Conservation (phyloP, 1,140 invertebrate genomes). For the Heliothis subflexa region DNA sequence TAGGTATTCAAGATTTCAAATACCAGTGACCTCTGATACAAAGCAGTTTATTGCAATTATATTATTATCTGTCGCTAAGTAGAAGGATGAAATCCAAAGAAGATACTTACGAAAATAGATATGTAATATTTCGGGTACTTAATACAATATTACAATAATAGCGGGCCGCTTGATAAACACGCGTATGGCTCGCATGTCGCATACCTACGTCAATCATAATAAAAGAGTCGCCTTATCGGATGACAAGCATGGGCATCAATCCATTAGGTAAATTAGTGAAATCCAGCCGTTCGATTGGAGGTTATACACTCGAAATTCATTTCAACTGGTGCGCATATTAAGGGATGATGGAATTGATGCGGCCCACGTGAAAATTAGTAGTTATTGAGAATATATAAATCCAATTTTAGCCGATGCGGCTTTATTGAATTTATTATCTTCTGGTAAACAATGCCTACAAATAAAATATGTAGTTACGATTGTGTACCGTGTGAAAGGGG, state of each 20-base stretch:
- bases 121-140: too few species aligned
- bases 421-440: too few species aligned
- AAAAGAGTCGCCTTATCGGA: constrained; percentile 25
- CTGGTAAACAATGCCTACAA: too few species aligned
- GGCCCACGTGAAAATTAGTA: constrained; percentile 36
- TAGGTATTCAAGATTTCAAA: not conserved
- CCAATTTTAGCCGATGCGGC: too few species aligned
- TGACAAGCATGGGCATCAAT: constrained; percentile 30
- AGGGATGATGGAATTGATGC: constrained; percentile 42
- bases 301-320: constrained; percentile 24
- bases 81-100: too few species aligned
- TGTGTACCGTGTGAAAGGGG: too few species aligned
- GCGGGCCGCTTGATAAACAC: not conserved
- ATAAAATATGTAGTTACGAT: too few species aligned
- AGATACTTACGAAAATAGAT: too few species aligned
- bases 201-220: constrained; percentile 37
- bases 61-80: too few species aligned
- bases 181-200: not conserved
- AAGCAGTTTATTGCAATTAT: too few species aligned
- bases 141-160: not conserved
- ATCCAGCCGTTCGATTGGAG: constrained; percentile 16
- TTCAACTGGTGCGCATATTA: not conserved
- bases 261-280: constrained; percentile 36
- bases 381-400: not conserved
- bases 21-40: not conserved